phyloP scores from a whole-genome alignment of 2,888 invertebrate genomes.

The Chloromyia formosa region DNA sequence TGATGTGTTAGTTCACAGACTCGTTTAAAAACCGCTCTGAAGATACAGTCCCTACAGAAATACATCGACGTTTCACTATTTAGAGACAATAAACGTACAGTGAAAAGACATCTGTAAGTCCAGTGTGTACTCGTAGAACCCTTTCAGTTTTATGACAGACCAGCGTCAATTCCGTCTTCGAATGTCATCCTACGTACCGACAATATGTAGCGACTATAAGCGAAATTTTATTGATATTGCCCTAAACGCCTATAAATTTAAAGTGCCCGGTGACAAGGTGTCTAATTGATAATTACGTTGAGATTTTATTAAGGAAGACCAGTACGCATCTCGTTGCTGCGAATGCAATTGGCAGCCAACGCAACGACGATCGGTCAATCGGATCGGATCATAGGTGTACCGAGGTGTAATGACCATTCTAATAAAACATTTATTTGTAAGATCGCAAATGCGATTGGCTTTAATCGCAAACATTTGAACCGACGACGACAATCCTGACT shows the following conservation, averaged over 20 bases:
- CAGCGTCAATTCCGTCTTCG: background rate
- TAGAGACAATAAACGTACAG: background rate
- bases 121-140: slow-evolving; percentile 1
- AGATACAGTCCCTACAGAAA: background rate
- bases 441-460: slow-evolving; percentile 26
- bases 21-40: slow-evolving; percentile 27
- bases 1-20: slow-evolving; percentile 36
- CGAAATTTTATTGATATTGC: slow-evolving; percentile 33
- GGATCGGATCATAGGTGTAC: slow-evolving; percentile 17
- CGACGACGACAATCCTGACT: background rate
- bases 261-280: slow-evolving; percentile 40
- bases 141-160: slow-evolving; percentile 34
- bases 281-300: slow-evolving; percentile 40
- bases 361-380: background rate
- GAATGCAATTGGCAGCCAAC: slow-evolving; percentile 4
- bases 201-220: slow-evolving; percentile 6
- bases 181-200: background rate
- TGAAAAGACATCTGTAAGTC: slow-evolving; percentile 14
- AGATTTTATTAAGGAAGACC: slow-evolving; percentile 29
- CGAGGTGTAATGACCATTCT: slow-evolving; percentile 18
- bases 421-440: slow-evolving; percentile 39
- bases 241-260: slow-evolving; percentile 43
- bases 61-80: background rate
- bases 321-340: background rate
- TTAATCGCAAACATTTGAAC: background rate